Percentiles rank a stretch among this genome's conserved stretches.
Evolutionary conservation across 2,113 vertebrate species (phyloP).

Genomic region (Cryptomyrus ogoouensis): DNA sequence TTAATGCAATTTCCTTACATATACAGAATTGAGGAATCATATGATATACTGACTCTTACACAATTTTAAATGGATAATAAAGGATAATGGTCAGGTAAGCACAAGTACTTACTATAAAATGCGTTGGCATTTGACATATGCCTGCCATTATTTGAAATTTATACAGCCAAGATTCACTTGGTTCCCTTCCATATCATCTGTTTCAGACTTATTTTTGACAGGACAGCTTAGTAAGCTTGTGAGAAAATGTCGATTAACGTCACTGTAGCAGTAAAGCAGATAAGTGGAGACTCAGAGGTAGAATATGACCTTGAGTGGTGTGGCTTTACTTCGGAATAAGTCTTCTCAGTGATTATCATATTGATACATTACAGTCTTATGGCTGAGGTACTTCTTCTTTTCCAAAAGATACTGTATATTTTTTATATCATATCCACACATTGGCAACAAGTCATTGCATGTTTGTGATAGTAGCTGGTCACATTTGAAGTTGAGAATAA

Average conservation of each 20-base stretch:
- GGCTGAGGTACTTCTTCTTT: neutral
- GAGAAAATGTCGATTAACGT: neutral
- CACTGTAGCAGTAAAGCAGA: neutral
- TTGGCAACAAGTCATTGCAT: neutral
- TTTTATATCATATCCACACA: neutral
- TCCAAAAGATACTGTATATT: neutral
- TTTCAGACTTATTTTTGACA: neutral
- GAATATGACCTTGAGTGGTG: neutral
- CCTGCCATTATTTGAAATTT: neutral
- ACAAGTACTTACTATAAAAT: neutral
- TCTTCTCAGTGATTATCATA: neutral
- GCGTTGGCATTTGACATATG: neutral
- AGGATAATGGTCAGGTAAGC: neutral
- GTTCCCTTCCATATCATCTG: neutral
- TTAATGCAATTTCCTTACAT: neutral
- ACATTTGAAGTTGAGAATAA: neutral
- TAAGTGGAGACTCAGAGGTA: neutral
- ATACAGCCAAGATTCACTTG: neutral
- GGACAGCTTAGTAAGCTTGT: neutral
- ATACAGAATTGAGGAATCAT: neutral
- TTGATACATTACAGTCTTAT: neutral
- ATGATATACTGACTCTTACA: neutral
- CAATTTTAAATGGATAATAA: constrained; percentile 1
- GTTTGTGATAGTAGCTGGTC: neutral
- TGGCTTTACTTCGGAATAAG: neutral